phyloP scores from a whole-genome alignment of 2,888 invertebrate species.

The Ecliptopera silaceata region DNA sequence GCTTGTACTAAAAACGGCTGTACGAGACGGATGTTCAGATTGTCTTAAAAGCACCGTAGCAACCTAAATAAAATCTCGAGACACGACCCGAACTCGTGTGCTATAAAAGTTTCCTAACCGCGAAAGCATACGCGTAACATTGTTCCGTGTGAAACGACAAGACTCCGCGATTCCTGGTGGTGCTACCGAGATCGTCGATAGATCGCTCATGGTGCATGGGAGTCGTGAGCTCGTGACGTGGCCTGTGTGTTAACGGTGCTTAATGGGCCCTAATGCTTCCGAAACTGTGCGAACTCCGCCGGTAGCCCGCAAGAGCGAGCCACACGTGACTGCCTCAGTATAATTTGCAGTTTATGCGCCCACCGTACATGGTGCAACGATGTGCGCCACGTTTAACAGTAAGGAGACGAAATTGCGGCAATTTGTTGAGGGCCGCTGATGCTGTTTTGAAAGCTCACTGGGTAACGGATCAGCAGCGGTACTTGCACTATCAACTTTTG shows the following conservation, averaged over 20 bases:
- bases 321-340: conserved; percentile 74
- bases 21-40: neutral
- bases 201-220: conserved; percentile 57
- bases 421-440: conserved; percentile 49
- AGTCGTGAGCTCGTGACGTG: conserved; percentile 78
- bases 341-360: conserved; percentile 71
- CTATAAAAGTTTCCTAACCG: conserved; percentile 48
- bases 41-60: neutral
- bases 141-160: conserved; percentile 73
- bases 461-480: conserved; percentile 19
- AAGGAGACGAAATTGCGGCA: conserved; percentile 59
- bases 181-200: conserved; percentile 78
- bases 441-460: conserved; percentile 36
- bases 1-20: neutral
- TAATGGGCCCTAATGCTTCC: conserved; percentile 83
- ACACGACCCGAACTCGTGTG: conserved; percentile 53
- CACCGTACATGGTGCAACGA: conserved; percentile 59
- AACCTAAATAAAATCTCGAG: conserved; percentile 18
- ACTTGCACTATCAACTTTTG: conserved; percentile 14
- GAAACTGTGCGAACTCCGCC: conserved; percentile 82
- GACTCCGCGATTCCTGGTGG: conserved; percentile 56
- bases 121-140: conserved; percentile 45
- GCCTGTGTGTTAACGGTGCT: conserved; percentile 80
- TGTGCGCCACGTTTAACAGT: conserved; percentile 64
- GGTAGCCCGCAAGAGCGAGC: conserved; percentile 69